phyloP scores from a whole-genome alignment of 2,888 invertebrate species.

The Stenurella melanura region DNA sequence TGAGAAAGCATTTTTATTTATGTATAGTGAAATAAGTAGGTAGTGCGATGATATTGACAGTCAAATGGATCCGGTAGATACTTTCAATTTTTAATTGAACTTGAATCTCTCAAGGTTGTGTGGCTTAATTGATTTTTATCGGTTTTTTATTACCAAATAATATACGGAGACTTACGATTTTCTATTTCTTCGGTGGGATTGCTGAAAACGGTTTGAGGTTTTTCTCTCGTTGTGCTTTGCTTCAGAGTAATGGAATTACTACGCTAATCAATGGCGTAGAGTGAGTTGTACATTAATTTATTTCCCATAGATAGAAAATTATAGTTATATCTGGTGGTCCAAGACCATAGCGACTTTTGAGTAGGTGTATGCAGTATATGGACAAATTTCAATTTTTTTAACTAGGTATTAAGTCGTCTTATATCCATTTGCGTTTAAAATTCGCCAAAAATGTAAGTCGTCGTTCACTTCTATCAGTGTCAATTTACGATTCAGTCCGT shows the following conservation, averaged over 20 bases:
- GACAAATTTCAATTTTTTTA: too few relatives aligned
- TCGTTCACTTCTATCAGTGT: too few relatives aligned
- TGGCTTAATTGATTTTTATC: constrained; percentile 42
- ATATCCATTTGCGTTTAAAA: too few relatives aligned
- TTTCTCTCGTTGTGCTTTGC: not conserved
- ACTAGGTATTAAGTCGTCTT: too few relatives aligned
- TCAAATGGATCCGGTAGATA: constrained; percentile 43
- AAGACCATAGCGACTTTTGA: too few relatives aligned
- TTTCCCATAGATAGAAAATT: too few relatives aligned
- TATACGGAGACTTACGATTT: not conserved
- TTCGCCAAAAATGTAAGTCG: too few relatives aligned
- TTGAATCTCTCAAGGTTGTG: constrained; percentile 52
- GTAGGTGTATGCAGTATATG: too few relatives aligned
- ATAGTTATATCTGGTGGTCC: too few relatives aligned
- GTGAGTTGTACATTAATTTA: too few relatives aligned
- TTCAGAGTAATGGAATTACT: not conserved
- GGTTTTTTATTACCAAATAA: constrained; percentile 16
- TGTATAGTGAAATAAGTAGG: constrained; percentile 33
- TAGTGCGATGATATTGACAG: constrained; percentile 16
- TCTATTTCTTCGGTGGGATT: constrained; percentile 12
- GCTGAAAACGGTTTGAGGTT: not conserved
- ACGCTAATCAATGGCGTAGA: too few relatives aligned
- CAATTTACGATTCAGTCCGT: too few relatives aligned
- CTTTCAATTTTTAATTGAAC: constrained; percentile 57
- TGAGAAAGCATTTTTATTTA: constrained; percentile 38